A percentile compares a stretch with the other conserved stretches of the same genome.
These are phyloP conservation scores for Tetranychus urticae DNA, from an alignment of 1,140 invertebrate species.

Conservation along the genomic window DNA sequence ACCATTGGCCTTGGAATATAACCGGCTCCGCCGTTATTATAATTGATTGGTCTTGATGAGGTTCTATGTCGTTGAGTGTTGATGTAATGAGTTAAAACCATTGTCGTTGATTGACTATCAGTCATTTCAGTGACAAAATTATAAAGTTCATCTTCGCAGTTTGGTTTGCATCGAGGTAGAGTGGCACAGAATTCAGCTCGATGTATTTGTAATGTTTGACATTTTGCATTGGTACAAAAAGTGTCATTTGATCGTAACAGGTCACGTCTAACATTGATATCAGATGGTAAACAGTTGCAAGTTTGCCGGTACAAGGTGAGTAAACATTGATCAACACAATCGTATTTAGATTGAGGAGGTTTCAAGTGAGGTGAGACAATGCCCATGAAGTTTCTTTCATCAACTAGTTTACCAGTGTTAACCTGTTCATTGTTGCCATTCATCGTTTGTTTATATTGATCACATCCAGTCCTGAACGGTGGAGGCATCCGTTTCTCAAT, in stretches of 20 bases:
- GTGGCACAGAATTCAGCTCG: neutral
- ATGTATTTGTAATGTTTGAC: neutral
- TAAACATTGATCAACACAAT: neutral
- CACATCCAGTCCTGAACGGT: too few species aligned
- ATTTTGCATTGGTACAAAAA: neutral
- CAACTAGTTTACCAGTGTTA: neutral
- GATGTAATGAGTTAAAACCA: neutral
- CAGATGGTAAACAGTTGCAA: neutral
- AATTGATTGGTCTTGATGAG: neutral
- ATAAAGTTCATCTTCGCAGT: neutral
- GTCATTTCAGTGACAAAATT: neutral
- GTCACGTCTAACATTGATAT: neutral
- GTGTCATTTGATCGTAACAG: neutral
- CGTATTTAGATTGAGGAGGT: neutral
- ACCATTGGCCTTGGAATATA: neutral
- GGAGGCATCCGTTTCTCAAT: neutral
- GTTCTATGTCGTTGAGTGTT: neutral
- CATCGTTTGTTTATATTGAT: neutral
- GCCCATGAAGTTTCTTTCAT: neutral
- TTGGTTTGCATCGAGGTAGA: neutral
- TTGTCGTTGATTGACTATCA: neutral
- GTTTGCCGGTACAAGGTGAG: neutral
- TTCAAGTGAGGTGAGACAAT: neutral
- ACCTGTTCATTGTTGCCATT: too few species aligned
- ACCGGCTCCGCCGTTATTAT: neutral